Evolutionary conservation across 2,888 invertebrate species (phyloP), one percentile per base, ranked within the genome.

Genomic region (Drosophila eohydei): DNA sequence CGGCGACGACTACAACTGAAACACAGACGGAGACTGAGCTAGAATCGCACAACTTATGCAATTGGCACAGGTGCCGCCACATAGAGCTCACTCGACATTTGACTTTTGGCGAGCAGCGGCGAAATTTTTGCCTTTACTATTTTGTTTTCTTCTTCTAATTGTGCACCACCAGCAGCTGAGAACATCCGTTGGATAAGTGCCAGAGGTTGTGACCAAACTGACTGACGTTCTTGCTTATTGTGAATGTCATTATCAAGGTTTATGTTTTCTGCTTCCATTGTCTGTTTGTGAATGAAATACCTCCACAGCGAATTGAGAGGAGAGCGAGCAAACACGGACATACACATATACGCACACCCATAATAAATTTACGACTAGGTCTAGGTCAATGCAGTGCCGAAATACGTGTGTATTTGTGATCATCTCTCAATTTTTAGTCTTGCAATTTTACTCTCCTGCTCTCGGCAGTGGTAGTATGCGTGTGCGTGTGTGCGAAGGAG

Each of bases 231-330:
- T 63, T 57, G 66, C 62, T 65, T 64, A 60, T 68, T 71, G 58
- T 88, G 88, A 86, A 86, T 86, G 89, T 86, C 86, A 86, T 89
- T 86, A 86, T 88, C 86, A 86, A 86, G 86, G 86, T 86, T 86
- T 89, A 63, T 66, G 43, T 59, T 46, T 65, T 55, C 38, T 12
- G 74, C 79, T 50, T 57, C 48, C 65, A 57, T 56, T 66, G 48
- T 68, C 71, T 44, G 60, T 55, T 83, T 85, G 72, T 86, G 89
- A 86, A 89, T 69, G 56, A 69, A 46, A 71, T 50, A 43, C n/a
- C 51, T 4, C 30, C 56, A 16, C 44, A 54, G 67, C 40, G 30
- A 61, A 57, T 26, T 34, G 38, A 66, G 56, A 43, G 12, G 34
- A 66, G 66, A 64, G 65, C 50, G 16, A 32, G 4, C 21, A 28